These are phyloP conservation scores for Drosophila pseudoananassae DNA, from an alignment of 1,140 invertebrate genomes.

Conservation along the genomic window DNA sequence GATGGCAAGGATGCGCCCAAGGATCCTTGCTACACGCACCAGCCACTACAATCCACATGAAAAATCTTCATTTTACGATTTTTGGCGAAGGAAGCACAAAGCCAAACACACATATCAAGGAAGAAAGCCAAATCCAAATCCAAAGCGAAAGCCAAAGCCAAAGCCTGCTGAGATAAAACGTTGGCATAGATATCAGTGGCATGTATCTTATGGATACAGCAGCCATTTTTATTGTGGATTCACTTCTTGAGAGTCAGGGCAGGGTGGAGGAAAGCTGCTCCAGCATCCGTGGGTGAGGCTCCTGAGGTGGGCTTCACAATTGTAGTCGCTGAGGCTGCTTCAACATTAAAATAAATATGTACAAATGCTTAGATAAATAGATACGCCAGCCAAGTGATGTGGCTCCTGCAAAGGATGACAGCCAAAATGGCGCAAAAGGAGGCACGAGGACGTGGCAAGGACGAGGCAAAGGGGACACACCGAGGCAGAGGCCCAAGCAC, in stretches of 20 bases:
- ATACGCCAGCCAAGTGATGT: slow-evolving; percentile 77
- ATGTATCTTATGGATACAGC: slow-evolving; percentile 82
- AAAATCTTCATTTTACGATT: slow-evolving; percentile 83
- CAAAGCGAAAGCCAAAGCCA: slow-evolving; percentile 45
- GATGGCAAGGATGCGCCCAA: slow-evolving; percentile 65
- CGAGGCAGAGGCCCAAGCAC: slow-evolving; percentile 31
- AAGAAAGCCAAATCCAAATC: slow-evolving; percentile 20
- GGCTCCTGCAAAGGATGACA: slow-evolving; percentile 79
- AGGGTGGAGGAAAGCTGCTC: not conserved
- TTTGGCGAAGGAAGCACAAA: slow-evolving; percentile 45
- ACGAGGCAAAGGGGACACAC: slow-evolving; percentile 1
- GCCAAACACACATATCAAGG: slow-evolving; percentile 73
- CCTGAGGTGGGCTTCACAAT: slow-evolving; percentile 59
- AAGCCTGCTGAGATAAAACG: slow-evolving; percentile 67
- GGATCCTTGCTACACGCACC: slow-evolving; percentile 40
- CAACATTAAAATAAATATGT: slow-evolving; percentile 84
- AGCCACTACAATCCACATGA: slow-evolving; percentile 73
- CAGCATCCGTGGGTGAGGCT: slow-evolving; percentile 2
- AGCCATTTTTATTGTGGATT: slow-evolving; percentile 82
- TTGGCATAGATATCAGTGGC: slow-evolving; percentile 79
- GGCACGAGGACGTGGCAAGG: slow-evolving; percentile 2
- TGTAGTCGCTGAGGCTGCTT: slow-evolving; percentile 69
- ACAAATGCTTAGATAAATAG: slow-evolving; percentile 82
- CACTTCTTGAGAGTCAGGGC: slow-evolving; percentile 51
- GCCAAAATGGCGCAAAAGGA: slow-evolving; percentile 75